Evolutionary conservation across 2,797 vertebrate species (phyloP).

Genomic region (Danio jaintianensis): DNA sequence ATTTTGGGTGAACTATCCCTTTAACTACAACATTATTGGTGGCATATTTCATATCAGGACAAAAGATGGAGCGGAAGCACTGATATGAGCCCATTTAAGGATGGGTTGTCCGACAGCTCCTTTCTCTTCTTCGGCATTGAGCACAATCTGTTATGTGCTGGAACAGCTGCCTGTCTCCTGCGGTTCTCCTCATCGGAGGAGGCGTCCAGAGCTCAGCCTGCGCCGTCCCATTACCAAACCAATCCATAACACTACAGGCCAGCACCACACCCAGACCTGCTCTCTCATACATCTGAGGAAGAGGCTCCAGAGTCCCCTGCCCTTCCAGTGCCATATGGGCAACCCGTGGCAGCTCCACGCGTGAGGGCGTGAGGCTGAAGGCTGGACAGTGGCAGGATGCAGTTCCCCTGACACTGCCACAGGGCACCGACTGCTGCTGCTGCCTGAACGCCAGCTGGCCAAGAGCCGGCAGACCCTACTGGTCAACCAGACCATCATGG

Average conservation of each 20-base stretch:
- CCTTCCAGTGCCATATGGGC: slow-evolving; percentile 79
- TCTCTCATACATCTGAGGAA: slow-evolving; percentile 45
- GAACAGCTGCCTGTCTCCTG: slow-evolving; percentile 59
- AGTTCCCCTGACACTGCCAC: slow-evolving; percentile 54
- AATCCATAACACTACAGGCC: slow-evolving; percentile 59
- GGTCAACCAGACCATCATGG: slow-evolving; percentile 24
- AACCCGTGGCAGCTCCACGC: slow-evolving; percentile 83
- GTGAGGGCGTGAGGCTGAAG: slow-evolving; percentile 81
- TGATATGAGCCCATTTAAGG: slow-evolving; percentile 24
- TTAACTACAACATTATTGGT: too few relatives aligned
- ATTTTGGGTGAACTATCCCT: too few relatives aligned
- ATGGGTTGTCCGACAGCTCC: slow-evolving; percentile 22
- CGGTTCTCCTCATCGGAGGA: slow-evolving; percentile 45
- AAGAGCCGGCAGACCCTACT: not conserved
- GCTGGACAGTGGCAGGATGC: slow-evolving; percentile 39
- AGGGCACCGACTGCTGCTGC: slow-evolving; percentile 51
- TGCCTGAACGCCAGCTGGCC: slow-evolving; percentile 50
- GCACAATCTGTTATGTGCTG: slow-evolving; percentile 58
- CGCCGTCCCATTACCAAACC: slow-evolving; percentile 57
- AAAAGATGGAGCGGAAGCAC: not conserved
- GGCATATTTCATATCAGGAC: not conserved
- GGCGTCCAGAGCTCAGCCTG: slow-evolving; percentile 40
- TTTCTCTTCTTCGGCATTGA: slow-evolving; percentile 7
- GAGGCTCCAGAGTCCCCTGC: slow-evolving; percentile 38
- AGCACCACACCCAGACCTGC: slow-evolving; percentile 24